These are phyloP conservation scores for Apamea monoglypha DNA, from an alignment of 2,888 invertebrate species.

Conservation along the genomic window DNA sequence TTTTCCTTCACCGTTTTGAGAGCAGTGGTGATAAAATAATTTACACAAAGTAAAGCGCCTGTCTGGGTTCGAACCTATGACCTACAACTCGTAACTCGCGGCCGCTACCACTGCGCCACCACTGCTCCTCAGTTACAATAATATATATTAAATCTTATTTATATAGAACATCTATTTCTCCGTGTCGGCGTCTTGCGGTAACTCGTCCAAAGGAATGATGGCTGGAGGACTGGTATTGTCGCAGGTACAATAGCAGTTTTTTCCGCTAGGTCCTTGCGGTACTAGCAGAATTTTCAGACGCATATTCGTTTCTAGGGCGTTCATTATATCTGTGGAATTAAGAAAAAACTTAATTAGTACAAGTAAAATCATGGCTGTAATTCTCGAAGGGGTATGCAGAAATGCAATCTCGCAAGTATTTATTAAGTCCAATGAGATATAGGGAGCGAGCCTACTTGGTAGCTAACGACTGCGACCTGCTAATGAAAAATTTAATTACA, in stretches of 20 bases:
- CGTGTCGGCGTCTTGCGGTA: slow-evolving; percentile 51
- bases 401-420: too few relatives aligned
- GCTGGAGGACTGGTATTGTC: slow-evolving; percentile 70
- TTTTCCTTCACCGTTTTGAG: too few relatives aligned
- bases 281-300: slow-evolving; percentile 75
- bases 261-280: slow-evolving; percentile 73
- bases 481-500: too few relatives aligned
- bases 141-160: slow-evolving; percentile 24
- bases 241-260: slow-evolving; percentile 80
- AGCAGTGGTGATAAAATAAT: too few relatives aligned
- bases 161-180: background rate
- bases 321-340: slow-evolving; percentile 74
- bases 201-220: slow-evolving; percentile 67
- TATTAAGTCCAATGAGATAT: too few relatives aligned
- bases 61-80: too few relatives aligned
- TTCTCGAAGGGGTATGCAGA: background rate
- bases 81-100: too few relatives aligned
- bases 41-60: too few relatives aligned
- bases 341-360: background rate
- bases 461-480: too few relatives aligned
- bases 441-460: too few relatives aligned
- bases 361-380: background rate
- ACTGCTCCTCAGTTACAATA: slow-evolving; percentile 14
- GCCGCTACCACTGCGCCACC: too few relatives aligned
- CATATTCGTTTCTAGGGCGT: slow-evolving; percentile 74